A percentile compares a stretch with the other conserved stretches of the same genome.
Evolutionary conservation across 2,888 invertebrate genomes (phyloP).

Genomic region (Acrocera orbiculus): DNA sequence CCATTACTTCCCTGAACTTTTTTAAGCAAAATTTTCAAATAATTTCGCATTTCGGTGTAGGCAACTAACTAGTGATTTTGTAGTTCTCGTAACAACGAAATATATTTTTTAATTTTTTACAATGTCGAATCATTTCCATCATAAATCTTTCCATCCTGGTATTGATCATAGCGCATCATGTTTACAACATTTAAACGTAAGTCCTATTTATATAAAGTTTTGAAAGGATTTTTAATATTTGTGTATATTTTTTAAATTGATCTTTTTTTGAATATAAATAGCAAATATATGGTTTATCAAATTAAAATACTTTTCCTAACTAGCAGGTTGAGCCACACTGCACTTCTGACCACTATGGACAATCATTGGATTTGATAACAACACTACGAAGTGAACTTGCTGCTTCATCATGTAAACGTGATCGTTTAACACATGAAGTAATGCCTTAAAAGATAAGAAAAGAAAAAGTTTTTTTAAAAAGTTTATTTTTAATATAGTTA

Average conservation of each 20-base stretch:
- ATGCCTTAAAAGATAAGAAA: conserved; percentile 14
- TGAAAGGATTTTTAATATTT: too few species aligned
- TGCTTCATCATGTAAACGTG: conserved; percentile 66
- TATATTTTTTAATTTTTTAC: conserved; percentile 1
- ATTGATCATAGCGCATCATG: conserved; percentile 19
- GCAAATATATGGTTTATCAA: too few species aligned
- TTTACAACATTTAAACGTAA: conserved; percentile 27
- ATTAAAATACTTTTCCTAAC: too few species aligned
- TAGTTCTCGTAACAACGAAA: not conserved
- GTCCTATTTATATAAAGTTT: too few species aligned
- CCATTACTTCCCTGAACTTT: too few species aligned
- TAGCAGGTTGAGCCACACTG: too few species aligned
- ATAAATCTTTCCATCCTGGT: conserved; percentile 23
- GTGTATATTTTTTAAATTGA: too few species aligned
- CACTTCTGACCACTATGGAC: conserved; percentile 15
- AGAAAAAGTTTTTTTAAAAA: too few species aligned
- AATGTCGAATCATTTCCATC: conserved; percentile 17
- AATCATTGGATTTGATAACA: conserved; percentile 48
- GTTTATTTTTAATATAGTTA: conserved; percentile 32
- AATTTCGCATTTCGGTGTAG: not conserved
- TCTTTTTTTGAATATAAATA: too few species aligned
- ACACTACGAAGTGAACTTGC: conserved; percentile 68
- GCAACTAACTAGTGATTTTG: not conserved
- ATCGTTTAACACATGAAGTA: conserved; percentile 60
- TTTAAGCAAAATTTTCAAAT: not conserved